A percentile compares a stretch with the other conserved stretches of the same genome.
These are phyloP conservation scores for Bos javanicus DNA, from an alignment of 2,113 vertebrate species.

Conservation along the genomic window DNA sequence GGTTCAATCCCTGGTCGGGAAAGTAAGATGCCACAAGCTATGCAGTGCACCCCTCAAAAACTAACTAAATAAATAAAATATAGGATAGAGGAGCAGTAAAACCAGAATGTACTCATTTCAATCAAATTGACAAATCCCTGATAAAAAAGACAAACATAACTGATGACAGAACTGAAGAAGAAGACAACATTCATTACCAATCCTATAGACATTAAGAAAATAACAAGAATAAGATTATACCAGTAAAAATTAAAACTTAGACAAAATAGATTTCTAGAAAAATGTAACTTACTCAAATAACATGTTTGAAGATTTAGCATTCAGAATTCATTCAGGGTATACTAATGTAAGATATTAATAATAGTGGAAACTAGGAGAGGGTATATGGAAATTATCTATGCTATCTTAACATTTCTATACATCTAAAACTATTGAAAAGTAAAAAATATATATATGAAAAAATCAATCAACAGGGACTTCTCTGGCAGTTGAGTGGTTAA, in stretches of 20 bases:
- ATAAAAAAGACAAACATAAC: neutral
- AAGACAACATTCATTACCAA: no score
- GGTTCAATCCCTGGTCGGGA: neutral
- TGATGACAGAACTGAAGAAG: neutral
- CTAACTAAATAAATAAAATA: neutral
- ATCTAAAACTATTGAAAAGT: neutral
- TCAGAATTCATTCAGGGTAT: neutral
- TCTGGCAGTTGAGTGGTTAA: neutral
- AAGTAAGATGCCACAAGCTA: neutral
- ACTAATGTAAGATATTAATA: neutral
- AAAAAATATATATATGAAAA: neutral
- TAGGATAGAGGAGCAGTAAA: neutral
- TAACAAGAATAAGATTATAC: neutral
- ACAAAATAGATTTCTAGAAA: neutral
- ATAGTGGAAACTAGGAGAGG: neutral
- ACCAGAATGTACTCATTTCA: neutral
- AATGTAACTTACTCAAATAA: neutral
- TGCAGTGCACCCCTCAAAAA: neutral
- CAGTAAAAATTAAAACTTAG: neutral
- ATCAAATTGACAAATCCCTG: neutral
- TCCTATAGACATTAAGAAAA: neutral
- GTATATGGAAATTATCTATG: neutral
- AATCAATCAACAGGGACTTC: neutral
- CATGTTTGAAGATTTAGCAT: neutral
- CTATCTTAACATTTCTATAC: neutral